Conservation (phyloP, 2,113 vertebrate genomes). For the Festucalex cinctus region DNA sequence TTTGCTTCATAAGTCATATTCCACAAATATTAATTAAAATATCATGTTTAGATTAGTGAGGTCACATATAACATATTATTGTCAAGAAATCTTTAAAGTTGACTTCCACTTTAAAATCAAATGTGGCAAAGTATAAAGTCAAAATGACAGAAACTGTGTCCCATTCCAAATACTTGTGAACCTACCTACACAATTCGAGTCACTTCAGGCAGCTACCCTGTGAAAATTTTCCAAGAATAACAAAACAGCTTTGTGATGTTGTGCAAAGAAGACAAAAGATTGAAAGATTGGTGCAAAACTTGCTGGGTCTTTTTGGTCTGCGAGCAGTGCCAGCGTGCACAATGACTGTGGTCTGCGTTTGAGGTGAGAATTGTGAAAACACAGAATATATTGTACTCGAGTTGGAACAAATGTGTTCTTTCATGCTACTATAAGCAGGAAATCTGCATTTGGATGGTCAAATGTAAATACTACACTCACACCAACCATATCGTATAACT, state of each 20-base stretch:
- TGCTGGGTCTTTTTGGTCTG: slow-evolving; percentile 13
- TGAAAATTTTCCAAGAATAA: not conserved
- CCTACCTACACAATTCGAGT: not conserved
- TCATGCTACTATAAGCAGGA: slow-evolving; percentile 14
- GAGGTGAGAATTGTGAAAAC: slow-evolving; percentile 33
- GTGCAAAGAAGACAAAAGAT: slow-evolving; percentile 10
- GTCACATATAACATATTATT: too few species aligned
- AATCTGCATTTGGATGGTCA: slow-evolving; percentile 16
- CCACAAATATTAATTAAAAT: too few species aligned
- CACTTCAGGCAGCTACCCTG: slow-evolving; percentile 11
- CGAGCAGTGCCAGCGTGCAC: not conserved
- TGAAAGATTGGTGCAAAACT: not conserved
- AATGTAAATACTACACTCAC: slow-evolving; percentile 13
- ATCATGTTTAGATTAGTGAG: too few species aligned
- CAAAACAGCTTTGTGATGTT: slow-evolving; percentile 12
- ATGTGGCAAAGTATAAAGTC: not conserved
- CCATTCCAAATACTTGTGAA: not conserved
- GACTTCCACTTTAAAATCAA: not conserved
- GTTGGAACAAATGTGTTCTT: slow-evolving; percentile 19
- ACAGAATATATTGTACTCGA: slow-evolving; percentile 27
- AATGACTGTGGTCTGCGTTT: slow-evolving; percentile 12
- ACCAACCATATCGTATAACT: not conserved
- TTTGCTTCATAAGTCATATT: too few species aligned
- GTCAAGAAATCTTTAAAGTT: too few species aligned
- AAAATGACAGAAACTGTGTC: not conserved